phyloP scores from a whole-genome alignment of 2,113 vertebrate genomes.

The Melanerpes aurifrons region DNA sequence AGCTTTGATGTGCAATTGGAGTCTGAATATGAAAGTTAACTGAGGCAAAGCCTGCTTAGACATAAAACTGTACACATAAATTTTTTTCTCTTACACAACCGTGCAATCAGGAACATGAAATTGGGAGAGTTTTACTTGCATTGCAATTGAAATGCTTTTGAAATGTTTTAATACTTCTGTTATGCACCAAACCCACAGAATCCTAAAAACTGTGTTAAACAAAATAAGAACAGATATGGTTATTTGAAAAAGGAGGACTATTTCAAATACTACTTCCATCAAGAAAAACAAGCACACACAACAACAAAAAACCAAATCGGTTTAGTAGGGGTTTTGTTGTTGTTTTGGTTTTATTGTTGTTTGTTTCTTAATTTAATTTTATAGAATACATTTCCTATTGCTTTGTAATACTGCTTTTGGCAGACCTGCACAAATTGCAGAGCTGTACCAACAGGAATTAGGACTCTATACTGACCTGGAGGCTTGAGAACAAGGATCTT shows the following conservation, averaged over 20 bases:
- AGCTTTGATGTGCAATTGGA: constrained; percentile 54
- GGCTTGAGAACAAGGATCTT: background rate
- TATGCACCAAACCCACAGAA: background rate
- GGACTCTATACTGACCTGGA: background rate
- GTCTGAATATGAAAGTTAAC: background rate
- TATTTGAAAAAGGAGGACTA: background rate
- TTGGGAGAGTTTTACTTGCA: background rate
- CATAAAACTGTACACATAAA: background rate
- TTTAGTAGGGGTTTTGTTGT: no score
- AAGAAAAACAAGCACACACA: no score
- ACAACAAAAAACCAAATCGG: background rate
- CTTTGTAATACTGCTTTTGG: background rate
- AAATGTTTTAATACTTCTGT: background rate
- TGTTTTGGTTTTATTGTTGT: no score
- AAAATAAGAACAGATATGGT: background rate
- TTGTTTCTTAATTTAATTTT: background rate
- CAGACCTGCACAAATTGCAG: background rate
- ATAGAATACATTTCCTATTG: background rate
- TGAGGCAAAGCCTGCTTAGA: background rate
- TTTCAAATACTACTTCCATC: background rate
- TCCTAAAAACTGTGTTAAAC: background rate
- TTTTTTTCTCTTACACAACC: background rate
- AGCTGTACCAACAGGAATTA: background rate
- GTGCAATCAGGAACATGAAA: background rate
- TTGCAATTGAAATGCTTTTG: background rate